phyloP scores from a whole-genome alignment of 2,797 vertebrate species.

The Taenioides sp. region DNA sequence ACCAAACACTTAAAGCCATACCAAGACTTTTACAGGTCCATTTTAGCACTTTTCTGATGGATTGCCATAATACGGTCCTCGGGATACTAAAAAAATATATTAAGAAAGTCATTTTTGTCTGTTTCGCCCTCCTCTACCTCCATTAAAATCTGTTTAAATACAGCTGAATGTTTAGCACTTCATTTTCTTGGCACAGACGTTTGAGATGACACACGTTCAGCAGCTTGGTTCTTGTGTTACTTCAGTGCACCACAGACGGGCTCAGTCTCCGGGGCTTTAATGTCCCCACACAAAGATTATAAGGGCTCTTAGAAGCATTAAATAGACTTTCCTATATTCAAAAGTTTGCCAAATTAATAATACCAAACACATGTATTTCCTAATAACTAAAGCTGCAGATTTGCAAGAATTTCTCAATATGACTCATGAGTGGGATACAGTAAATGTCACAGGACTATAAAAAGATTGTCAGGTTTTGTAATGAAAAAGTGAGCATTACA shows the following conservation, averaged over 20 bases:
- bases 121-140: constrained; percentile 53
- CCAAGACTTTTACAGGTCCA: not conserved
- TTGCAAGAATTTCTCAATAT: not conserved
- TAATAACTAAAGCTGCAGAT: not conserved
- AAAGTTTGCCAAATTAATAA: not conserved
- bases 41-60: not conserved
- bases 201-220: constrained; percentile 60
- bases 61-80: not conserved
- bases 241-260: constrained; percentile 41
- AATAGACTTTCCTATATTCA: not conserved
- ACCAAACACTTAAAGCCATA: not conserved
- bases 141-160: constrained; percentile 26
- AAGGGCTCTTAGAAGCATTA: not conserved
- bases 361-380: not conserved
- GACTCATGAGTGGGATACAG: not conserved
- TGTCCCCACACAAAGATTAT: constrained; percentile 11
- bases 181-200: constrained; percentile 58
- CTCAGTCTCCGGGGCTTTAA: constrained; percentile 43
- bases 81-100: not conserved
- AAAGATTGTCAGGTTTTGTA: not conserved
- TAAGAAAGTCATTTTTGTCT: constrained; percentile 3
- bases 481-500: not conserved
- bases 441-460: not conserved
- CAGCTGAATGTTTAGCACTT: too few relatives aligned
- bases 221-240: constrained; percentile 55